Evolutionary conservation across 2,888 invertebrate genomes (phyloP).

Genomic region (Willowsia nigromaculata): DNA sequence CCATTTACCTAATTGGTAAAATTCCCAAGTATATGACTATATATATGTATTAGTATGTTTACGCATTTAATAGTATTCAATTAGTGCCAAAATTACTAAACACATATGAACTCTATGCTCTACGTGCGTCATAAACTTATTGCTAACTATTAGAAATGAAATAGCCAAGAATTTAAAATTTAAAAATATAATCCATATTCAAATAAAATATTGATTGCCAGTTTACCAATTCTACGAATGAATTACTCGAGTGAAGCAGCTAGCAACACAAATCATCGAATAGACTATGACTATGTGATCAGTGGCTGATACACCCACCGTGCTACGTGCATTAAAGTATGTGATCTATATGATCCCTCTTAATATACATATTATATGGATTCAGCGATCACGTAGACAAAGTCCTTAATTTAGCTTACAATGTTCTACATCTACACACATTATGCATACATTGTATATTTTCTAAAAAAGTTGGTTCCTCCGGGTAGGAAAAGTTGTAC

Average conservation of each 20-base stretch:
- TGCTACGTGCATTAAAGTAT: background rate
- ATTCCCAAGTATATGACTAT: background rate
- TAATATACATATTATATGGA: no score
- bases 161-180: background rate
- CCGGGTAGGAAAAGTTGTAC: background rate
- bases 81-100: conserved; percentile 8
- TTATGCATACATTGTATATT: no score
- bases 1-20: background rate
- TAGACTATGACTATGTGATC: background rate
- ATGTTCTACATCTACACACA: no score
- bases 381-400: no score
- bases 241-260: background rate
- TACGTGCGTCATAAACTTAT: background rate
- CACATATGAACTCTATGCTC: background rate
- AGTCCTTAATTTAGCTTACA: no score
- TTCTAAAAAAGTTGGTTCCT: background rate
- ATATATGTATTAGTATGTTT: background rate
- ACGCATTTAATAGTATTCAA: background rate
- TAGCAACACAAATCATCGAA: background rate
- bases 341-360: background rate
- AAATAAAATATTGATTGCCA: conserved; percentile 7
- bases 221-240: background rate
- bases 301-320: background rate
- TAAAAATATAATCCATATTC: conserved; percentile 15
- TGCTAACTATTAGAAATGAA: background rate